Percentiles rank a stretch among this genome's conserved stretches.
Conservation (phyloP, 2,113 vertebrate genomes). For the Bos javanicus region DNA sequence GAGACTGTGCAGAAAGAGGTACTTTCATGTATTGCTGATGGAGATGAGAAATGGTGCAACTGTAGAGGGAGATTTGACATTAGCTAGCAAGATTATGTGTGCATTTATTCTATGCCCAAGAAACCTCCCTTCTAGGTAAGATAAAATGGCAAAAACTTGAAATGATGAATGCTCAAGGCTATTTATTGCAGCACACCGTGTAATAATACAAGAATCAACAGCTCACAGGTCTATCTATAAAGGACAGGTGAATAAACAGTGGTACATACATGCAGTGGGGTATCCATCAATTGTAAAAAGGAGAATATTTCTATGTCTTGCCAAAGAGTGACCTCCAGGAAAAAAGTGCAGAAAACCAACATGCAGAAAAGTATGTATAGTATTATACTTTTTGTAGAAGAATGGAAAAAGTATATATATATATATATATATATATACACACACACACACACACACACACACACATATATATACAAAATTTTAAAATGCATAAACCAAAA, state of each 20-base stretch:
- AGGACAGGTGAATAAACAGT: neutral
- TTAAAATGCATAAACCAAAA: neutral
- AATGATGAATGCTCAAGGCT: neutral
- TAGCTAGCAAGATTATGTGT: neutral
- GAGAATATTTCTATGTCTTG: neutral
- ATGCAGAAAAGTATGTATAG: neutral
- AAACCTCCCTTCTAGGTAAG: neutral
- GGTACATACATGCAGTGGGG: neutral
- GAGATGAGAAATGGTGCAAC: neutral
- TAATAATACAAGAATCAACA: neutral
- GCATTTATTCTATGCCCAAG: neutral
- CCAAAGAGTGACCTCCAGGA: neutral
- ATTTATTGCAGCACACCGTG: neutral
- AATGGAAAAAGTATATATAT: neutral
- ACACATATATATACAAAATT: neutral
- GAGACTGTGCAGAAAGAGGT: neutral
- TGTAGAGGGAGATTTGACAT: neutral
- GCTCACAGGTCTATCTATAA: neutral
- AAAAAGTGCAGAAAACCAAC: neutral
- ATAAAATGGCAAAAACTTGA: neutral
- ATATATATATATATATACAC: fast-evolving
- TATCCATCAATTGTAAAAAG: neutral
- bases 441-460: neutral
- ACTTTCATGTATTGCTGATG: neutral
- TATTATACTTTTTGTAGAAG: neutral